A percentile compares a stretch with the other conserved stretches of the same genome.
phyloP scores from a whole-genome alignment of 2,797 vertebrate genomes.

The Sarcophilus harrisii region DNA sequence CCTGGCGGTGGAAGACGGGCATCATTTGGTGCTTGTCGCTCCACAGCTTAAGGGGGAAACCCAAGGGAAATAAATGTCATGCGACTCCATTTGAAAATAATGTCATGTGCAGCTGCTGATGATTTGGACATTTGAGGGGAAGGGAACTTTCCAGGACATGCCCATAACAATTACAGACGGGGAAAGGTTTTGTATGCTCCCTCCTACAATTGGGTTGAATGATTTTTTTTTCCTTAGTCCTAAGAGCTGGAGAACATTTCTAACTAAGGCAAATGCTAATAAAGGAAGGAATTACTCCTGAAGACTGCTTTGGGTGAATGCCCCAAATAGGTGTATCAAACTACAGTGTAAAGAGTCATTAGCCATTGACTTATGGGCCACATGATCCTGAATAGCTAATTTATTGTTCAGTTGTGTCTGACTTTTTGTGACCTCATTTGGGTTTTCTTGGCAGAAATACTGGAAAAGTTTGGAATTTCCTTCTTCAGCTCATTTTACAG shows the following conservation, averaged over 20 bases:
- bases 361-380: not conserved
- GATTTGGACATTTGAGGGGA: constrained; percentile 72
- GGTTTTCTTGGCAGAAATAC: not conserved
- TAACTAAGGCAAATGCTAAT: not conserved
- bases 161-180: constrained; percentile 64
- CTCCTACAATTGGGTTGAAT: not conserved
- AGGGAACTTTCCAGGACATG: constrained; percentile 70
- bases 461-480: not conserved
- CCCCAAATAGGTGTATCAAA: not conserved
- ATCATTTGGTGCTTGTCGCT: constrained; percentile 84
- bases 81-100: constrained; percentile 72
- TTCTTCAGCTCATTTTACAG: not conserved
- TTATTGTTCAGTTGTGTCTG: not conserved
- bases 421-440: not conserved
- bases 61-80: constrained; percentile 71
- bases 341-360: not conserved
- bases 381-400: not conserved
- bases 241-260: constrained; percentile 11
- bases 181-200: constrained; percentile 31
- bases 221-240: not conserved
- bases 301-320: constrained; percentile 5
- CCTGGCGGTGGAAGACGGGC: constrained; percentile 66
- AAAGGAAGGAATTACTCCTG: not conserved
- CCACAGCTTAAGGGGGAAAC: constrained; percentile 81
- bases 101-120: constrained; percentile 82